Percentiles rank a stretch among this genome's conserved stretches.
phyloP scores from a whole-genome alignment of 2,797 vertebrate genomes.

The Myotis planiceps region DNA sequence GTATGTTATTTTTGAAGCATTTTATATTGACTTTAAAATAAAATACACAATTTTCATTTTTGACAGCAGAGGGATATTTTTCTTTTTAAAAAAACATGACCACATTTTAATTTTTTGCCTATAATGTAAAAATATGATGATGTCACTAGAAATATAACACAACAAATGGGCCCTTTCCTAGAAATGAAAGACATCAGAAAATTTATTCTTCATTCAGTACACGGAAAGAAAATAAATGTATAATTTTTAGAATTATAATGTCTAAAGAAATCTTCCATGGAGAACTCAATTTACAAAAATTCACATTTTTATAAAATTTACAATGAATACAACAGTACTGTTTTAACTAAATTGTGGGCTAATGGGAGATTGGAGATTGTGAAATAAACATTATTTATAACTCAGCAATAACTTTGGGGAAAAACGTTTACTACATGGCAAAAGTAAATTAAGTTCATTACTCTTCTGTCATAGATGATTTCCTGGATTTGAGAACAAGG shows the following conservation, averaged over 20 bases:
- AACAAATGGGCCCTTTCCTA: constrained; percentile 23
- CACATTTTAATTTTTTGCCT: constrained; percentile 38
- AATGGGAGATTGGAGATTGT: not conserved
- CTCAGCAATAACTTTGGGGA: not conserved
- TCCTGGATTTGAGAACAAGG: constrained; percentile 91
- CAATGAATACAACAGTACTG: not conserved
- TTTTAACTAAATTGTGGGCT: not conserved
- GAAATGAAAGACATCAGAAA: constrained; percentile 34
- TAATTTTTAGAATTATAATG: constrained; percentile 34
- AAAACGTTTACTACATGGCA: constrained; percentile 14
- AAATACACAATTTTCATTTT: constrained; percentile 37
- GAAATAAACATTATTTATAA: not conserved
- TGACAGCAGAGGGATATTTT: not conserved
- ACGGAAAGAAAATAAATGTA: constrained; percentile 58
- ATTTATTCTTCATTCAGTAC: constrained; percentile 54
- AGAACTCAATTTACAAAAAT: constrained; percentile 58
- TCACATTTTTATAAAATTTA: constrained; percentile 35
- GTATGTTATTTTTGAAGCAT: constrained; percentile 8
- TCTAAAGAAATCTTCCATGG: constrained; percentile 7
- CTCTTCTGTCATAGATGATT: constrained; percentile 91
- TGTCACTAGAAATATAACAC: constrained; percentile 33
- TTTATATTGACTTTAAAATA: constrained; percentile 51
- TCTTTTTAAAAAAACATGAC: not conserved
- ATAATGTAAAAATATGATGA: not conserved
- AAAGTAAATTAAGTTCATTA: constrained; percentile 76